Base-by-base conservation (phyloP, 2,797 vertebrate species). In the Amazona ochrocephala region DNA sequence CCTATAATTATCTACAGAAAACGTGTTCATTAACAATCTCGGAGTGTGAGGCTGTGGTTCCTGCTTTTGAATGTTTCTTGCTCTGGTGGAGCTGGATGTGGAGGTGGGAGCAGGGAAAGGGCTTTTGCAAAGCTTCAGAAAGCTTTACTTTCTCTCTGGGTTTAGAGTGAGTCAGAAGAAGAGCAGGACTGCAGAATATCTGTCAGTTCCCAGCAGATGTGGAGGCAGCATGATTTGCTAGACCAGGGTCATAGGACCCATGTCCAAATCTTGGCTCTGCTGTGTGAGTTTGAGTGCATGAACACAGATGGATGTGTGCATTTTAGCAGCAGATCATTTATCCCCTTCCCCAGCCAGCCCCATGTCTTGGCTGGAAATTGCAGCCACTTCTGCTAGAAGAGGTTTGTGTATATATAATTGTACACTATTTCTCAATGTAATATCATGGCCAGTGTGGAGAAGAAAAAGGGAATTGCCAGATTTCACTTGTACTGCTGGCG, bases 1-100 rank as follows among this genome's bases (percentile, higher is more conserved):
- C 96, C 97, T 98, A 96, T 98, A 98, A 98, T 98, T 98, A 98
- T 98, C 97, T 97, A 64, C 97, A 96, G 97, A 97, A 98, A 98
- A 97, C 48, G 65, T 94, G 96, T 97, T 98, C 97, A 97, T 98
- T 98, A 97, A 96, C 95, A 89, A 87, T 95, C 96, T 95, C 93
- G 12, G 88, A 90, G 84, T 77, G 84, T 75, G 87, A 95, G 89
- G 87, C 96, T 96, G 72, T 74, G 87, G 78, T 89, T 97, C 64
- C 53, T 94, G 80, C 47, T 62, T 95, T 5, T 10, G 74, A 87
- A 67, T 73, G 86, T 62, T 87, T 45, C 62, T 75, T 92, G 75
- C 60, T 84, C 50, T 86, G 65, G 11, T 54, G 71, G 91, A 39
- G 29, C 24, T 72, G 72, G 70, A 85, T 73, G 64, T 90, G 72